Percentiles rank a stretch among this genome's conserved stretches.
Evolutionary conservation across 1,140 invertebrate genomes (phyloP).

Genomic region (Spodoptera litura): DNA sequence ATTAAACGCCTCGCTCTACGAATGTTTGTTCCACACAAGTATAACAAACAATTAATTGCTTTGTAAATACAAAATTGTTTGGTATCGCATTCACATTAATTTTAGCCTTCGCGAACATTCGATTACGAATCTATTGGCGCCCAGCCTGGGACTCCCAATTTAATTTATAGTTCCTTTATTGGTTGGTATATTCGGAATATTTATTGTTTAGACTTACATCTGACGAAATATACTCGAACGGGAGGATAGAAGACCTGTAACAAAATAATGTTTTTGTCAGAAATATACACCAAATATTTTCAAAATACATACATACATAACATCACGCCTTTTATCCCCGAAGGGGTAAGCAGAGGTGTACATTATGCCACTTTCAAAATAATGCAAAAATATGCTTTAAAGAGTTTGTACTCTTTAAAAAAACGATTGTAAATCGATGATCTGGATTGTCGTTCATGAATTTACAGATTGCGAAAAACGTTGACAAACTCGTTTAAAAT

Average conservation of each 20-base stretch:
- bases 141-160: slow-evolving; percentile 25
- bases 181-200: background rate
- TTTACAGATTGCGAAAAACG: slow-evolving; percentile 12
- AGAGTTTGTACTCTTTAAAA: too few species aligned
- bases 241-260: background rate
- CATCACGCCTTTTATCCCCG: too few species aligned
- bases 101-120: background rate
- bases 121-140: slow-evolving; percentile 15
- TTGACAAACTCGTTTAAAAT: slow-evolving; percentile 31
- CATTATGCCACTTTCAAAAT: too few species aligned
- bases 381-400: too few species aligned
- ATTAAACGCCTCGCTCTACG: background rate
- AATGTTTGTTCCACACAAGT: background rate
- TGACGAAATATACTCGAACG: background rate
- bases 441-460: background rate
- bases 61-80: slow-evolving; percentile 24
- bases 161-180: slow-evolving; percentile 14
- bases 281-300: too few species aligned
- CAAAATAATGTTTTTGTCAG: background rate
- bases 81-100: slow-evolving; percentile 16
- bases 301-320: too few species aligned
- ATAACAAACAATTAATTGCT: slow-evolving; percentile 24
- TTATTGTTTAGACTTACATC: slow-evolving; percentile 10
- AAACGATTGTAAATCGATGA: background rate
- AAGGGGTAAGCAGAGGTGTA: too few species aligned